Base-by-base conservation (phyloP, 2,113 vertebrate species). In the Clarias gariepinus region DNA sequence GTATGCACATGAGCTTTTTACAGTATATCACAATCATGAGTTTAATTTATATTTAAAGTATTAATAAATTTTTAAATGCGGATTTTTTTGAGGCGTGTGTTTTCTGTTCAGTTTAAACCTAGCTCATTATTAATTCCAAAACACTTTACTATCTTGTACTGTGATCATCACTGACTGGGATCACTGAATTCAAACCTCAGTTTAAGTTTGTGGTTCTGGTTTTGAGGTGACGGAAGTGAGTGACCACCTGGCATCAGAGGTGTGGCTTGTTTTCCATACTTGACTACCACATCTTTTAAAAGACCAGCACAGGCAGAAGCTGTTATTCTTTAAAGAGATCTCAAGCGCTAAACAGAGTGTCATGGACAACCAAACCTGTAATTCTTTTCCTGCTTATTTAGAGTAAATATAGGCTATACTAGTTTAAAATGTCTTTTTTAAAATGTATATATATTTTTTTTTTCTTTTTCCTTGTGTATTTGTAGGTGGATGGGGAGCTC, bases 401-500 rank as follows among this genome's bases (percentile, higher is more conserved):
- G 1, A 25, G 53, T 55, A 55, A 28, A 16, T 78, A 76, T 76
- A 28, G 3, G 33, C 25, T 55, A 53, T 78, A 55, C 13, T 28
- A 47, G 80, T 11, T 55, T 47, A 52, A 64, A 41, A 41, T 47
- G 47, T 47, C 47, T 47, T 47, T 47, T 47, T 1, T 47, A 47
- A 47, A 8, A 47, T 47, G 8, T 47, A 41, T 41, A 36, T 41
- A 13, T 1, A 41, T n/a, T 73, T 1, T 28, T 71, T 41, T 28
- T 19, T 52, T 12, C 0, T 41, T 16, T 73, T 57, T 77, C 80
- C 21, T 4, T n/a, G 23, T 87, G 2, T 82, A 86, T 33, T 83
- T 92, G 23, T 85, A 95, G 95, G 94, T 64, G 91, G 91, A 71
- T 95, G 94, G 94, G 94, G 94, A 61, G 93, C 94, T 28, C 91